A percentile compares a stretch with the other conserved stretches of the same genome.
Conservation (phyloP, 1,140 invertebrate species). For the Lasaia peninsularis region DNA sequence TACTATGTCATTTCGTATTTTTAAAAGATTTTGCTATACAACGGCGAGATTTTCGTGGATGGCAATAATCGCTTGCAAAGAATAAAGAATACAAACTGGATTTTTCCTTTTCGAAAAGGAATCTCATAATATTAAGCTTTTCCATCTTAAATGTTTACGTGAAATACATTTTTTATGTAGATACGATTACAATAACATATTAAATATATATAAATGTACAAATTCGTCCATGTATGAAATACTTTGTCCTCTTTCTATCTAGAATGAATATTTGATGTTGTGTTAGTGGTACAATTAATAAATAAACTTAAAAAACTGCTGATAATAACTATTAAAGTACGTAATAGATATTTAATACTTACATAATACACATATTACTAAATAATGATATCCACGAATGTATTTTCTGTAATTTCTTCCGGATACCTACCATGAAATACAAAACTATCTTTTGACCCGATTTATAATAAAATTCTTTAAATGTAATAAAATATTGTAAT, state of each 20-base stretch:
- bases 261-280: slow-evolving; percentile 6
- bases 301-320: neutral
- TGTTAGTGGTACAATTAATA: slow-evolving; percentile 9
- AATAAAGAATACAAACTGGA: neutral
- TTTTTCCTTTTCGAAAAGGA: no score
- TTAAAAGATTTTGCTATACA: no score
- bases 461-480: no score
- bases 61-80: neutral
- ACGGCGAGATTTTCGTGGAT: no score
- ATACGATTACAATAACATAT: neutral
- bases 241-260: neutral
- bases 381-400: no score
- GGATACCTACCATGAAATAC: no score
- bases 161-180: neutral
- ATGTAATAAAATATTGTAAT: no score
- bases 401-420: no score
- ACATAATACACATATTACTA: neutral
- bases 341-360: neutral
- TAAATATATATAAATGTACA: slow-evolving; percentile 6
- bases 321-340: neutral
- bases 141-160: neutral
- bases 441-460: no score
- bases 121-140: neutral
- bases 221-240: slow-evolving; percentile 16
- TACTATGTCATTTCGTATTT: no score